These are phyloP conservation scores for Acanthochromis polyacanthus DNA, from an alignment of 2,113 vertebrate genomes.

Conservation along the genomic window DNA sequence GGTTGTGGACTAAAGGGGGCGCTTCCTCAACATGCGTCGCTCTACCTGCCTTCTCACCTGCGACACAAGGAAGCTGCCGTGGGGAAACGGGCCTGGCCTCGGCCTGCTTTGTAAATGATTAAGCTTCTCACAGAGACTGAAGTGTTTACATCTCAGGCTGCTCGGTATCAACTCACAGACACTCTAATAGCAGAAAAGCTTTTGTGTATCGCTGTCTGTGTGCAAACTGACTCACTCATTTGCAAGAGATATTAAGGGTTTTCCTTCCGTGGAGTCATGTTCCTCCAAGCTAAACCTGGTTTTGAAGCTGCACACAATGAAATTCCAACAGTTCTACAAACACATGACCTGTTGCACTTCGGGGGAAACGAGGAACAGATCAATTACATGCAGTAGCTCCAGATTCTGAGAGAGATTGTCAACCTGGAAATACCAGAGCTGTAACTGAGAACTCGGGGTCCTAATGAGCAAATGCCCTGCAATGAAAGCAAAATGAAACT, in stretches of 20 bases:
- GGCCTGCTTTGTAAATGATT: slow-evolving; percentile 66
- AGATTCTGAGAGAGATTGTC: slow-evolving; percentile 19
- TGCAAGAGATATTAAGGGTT: not conserved
- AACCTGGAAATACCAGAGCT: slow-evolving; percentile 28
- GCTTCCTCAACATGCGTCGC: not conserved
- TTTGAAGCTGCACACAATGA: slow-evolving; percentile 3
- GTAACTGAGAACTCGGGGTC: slow-evolving; percentile 22
- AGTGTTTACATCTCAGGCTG: slow-evolving; percentile 35
- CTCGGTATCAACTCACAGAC: not conserved
- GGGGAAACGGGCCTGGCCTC: slow-evolving; percentile 12
- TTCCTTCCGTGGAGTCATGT: not conserved
- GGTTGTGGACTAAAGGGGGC: slow-evolving; percentile 24
- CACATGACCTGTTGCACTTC: slow-evolving; percentile 5
- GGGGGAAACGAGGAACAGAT: slow-evolving; percentile 36
- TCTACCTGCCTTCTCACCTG: slow-evolving; percentile 38
- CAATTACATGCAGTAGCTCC: slow-evolving; percentile 20
- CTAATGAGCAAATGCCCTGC: slow-evolving; percentile 4
- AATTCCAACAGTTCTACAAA: slow-evolving; percentile 36
- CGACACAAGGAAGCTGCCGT: slow-evolving; percentile 6
- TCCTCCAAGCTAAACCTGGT: not conserved
- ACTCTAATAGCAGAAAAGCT: not conserved
- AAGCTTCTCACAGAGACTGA: slow-evolving; percentile 31
- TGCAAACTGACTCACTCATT: not conserved
- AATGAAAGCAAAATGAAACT: slow-evolving; percentile 30
- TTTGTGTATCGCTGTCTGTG: not conserved